A percentile compares a stretch with the other conserved stretches of the same genome.
phyloP scores from a whole-genome alignment of 2,113 vertebrate species.

The Tyto alba region DNA sequence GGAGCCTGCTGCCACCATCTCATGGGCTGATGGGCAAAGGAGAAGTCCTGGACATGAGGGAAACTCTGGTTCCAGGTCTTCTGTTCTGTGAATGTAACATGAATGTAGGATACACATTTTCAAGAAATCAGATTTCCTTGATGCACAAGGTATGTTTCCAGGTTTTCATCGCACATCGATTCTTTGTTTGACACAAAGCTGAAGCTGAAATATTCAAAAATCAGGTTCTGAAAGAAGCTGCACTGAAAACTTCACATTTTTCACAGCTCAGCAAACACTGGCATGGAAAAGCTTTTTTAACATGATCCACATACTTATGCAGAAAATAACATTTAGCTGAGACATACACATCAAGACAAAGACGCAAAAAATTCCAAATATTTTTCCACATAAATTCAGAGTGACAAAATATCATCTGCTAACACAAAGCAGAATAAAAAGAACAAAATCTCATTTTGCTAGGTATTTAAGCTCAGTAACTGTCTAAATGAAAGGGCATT shows the following conservation, averaged over 20 bases:
- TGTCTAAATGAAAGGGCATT: constrained; percentile 2
- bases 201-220: neutral
- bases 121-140: neutral
- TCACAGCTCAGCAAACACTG: constrained; percentile 26
- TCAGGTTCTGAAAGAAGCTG: neutral
- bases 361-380: neutral
- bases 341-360: neutral
- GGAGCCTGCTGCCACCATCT: neutral
- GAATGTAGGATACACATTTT: neutral
- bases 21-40: neutral
- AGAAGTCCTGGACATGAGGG: neutral
- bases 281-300: neutral
- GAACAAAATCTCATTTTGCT: neutral
- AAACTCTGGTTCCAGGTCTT: neutral
- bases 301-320: neutral
- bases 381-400: neutral
- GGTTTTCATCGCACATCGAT: neutral
- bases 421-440: neutral
- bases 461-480: constrained; percentile 14
- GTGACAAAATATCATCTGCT: neutral
- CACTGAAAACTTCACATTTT: neutral
- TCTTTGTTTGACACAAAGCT: neutral
- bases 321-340: constrained; percentile 11
- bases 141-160: neutral
- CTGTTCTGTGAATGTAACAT: neutral